phyloP scores from a whole-genome alignment of 1,140 invertebrate species.

The Nylanderia fulva region DNA sequence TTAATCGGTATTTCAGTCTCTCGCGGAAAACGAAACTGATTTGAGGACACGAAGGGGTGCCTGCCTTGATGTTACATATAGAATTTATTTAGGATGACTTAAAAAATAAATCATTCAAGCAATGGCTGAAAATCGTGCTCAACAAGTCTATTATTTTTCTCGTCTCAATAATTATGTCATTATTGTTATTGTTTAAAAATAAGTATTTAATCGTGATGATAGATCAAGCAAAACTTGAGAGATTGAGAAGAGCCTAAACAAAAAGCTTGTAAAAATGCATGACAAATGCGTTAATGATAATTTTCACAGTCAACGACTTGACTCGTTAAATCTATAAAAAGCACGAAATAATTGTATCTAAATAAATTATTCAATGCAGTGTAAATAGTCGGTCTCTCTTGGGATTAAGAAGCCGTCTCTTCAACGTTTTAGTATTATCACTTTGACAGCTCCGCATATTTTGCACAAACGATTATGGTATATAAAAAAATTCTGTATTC shows the following conservation, averaged over 20 bases:
- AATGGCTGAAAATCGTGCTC: constrained; percentile 25
- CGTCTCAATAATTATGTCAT: neutral
- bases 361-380: constrained; percentile 13
- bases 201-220: neutral
- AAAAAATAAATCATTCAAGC: constrained; percentile 15
- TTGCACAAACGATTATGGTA: neutral
- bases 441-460: neutral
- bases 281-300: neutral
- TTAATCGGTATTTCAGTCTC: neutral
- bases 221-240: neutral
- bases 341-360: neutral
- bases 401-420: neutral
- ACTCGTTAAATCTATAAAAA: constrained; percentile 6
- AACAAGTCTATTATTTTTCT: constrained; percentile 5
- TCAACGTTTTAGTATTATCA: constrained; percentile 7
- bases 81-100: neutral
- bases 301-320: neutral
- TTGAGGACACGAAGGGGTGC: constrained; percentile 1
- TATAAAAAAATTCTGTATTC: neutral
- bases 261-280: neutral
- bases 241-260: neutral
- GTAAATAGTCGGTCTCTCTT: neutral
- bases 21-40: constrained; percentile 51
- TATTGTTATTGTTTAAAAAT: too few species aligned
- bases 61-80: constrained; percentile 14